A percentile compares a stretch with the other conserved stretches of the same genome.
Evolutionary conservation across 1,140 invertebrate species (phyloP).

Genomic region (Goniozus legneri): DNA sequence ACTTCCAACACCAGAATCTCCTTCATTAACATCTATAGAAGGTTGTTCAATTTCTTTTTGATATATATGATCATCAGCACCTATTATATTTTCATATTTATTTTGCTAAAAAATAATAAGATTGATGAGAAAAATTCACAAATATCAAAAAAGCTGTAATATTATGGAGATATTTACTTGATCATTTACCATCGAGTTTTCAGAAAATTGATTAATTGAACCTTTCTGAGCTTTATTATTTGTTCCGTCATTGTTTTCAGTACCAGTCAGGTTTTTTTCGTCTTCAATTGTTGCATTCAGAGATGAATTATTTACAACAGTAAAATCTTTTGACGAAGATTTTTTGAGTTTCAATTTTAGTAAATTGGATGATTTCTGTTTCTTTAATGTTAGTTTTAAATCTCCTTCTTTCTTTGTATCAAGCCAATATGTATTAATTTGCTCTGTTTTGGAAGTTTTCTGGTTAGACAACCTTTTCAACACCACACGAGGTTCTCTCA

Average conservation of each 20-base stretch:
- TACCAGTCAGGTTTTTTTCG: constrained; percentile 39
- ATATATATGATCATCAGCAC: constrained; percentile 35
- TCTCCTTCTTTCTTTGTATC: constrained; percentile 38
- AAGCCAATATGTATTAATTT: constrained; percentile 38
- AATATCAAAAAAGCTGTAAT: not conserved
- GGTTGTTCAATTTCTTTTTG: constrained; percentile 44
- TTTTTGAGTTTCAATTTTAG: constrained; percentile 46
- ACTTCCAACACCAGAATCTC: constrained; percentile 51
- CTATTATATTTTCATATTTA: constrained; percentile 40
- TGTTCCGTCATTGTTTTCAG: constrained; percentile 39
- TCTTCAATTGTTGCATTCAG: constrained; percentile 21
- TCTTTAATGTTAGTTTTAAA: constrained; percentile 46
- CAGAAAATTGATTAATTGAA: constrained; percentile 33
- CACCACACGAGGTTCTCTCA: constrained; percentile 43
- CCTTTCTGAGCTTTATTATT: constrained; percentile 34
- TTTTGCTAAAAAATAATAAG: constrained; percentile 21
- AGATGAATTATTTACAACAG: constrained; percentile 45
- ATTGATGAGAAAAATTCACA: not conserved
- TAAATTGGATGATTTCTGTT: constrained; percentile 33
- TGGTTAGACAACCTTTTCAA: constrained; percentile 38
- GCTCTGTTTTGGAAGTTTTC: constrained; percentile 33
- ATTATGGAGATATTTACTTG: constrained; percentile 27
- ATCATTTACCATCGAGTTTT: constrained; percentile 48
- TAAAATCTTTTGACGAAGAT: constrained; percentile 39
- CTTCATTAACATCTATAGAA: constrained; percentile 46